phyloP scores from a whole-genome alignment of 2,888 invertebrate species.

The Gastracanthus pulcherrimus region DNA sequence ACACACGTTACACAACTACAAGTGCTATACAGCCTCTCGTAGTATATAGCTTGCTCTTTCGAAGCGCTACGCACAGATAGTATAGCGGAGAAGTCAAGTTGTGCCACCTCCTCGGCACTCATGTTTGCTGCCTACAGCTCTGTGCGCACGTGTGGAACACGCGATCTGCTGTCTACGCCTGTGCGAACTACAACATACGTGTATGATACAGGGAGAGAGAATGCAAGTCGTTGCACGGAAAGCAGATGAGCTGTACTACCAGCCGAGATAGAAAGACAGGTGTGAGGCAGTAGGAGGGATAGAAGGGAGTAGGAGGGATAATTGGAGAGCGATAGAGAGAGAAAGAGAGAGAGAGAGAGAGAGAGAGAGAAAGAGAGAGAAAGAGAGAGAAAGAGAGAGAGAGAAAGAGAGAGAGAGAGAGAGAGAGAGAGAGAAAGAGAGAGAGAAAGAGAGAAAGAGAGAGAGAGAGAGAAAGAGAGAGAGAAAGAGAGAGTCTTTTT shows the following conservation, averaged over 20 bases:
- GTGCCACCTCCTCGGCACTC: conserved; percentile 18
- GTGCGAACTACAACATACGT: background rate
- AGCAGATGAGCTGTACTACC: conserved; percentile 1
- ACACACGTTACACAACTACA: no score
- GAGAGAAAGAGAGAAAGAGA: no score
- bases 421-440: no score
- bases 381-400: no score
- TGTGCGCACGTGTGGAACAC: conserved; percentile 29
- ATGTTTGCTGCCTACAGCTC: conserved; percentile 9
- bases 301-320: no score
- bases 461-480: no score
- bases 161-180: conserved; percentile 1
- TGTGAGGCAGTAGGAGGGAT: background rate
- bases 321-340: no score
- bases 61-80: conserved; percentile 5
- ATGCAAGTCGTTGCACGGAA: background rate
- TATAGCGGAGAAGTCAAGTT: background rate
- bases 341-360: no score
- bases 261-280: background rate
- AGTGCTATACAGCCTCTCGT: no score
- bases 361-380: no score
- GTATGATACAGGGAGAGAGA: background rate
- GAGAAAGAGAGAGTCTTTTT: no score
- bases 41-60: background rate
- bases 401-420: no score